Percentiles rank a stretch among this genome's conserved stretches.
phyloP scores from a whole-genome alignment of 2,888 invertebrate genomes.

The Cataglyphis livida region DNA sequence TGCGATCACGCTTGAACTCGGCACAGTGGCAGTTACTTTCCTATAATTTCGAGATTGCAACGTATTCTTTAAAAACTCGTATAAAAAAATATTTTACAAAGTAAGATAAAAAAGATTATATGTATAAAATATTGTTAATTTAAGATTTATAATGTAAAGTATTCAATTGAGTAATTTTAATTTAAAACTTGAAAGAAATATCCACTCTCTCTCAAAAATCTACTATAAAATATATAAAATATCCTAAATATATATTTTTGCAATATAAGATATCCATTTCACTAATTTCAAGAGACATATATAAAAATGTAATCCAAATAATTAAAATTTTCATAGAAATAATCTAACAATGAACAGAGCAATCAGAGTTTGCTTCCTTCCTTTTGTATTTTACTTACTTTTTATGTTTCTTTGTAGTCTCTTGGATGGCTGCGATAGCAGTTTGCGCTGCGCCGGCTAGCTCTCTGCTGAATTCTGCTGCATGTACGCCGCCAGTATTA shows the following conservation, averaged over 20 bases:
- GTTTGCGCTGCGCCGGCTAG: constrained; percentile 91
- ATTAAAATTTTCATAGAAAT: not conserved
- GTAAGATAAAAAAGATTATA: not conserved
- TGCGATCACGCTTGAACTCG: constrained; percentile 82
- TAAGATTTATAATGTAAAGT: not conserved
- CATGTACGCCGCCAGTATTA: constrained; percentile 89
- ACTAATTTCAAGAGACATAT: not conserved
- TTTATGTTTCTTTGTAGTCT: constrained; percentile 89
- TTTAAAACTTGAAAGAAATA: not conserved
- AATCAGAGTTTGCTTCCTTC: not conserved
- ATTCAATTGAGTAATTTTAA: not conserved
- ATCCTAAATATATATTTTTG: not conserved
- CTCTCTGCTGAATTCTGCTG: constrained; percentile 90
- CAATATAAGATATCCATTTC: not conserved
- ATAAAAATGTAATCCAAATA: not conserved
- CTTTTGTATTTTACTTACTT: constrained; percentile 84
- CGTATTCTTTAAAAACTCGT: not conserved
- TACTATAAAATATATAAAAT: not conserved
- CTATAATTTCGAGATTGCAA: constrained; percentile 65
- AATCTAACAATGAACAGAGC: not conserved
- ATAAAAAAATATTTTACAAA: not conserved
- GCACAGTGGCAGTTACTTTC: constrained; percentile 82
- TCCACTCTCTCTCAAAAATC: not conserved
- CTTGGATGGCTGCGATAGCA: constrained; percentile 90
- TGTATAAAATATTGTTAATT: not conserved